Evolutionary conservation across 1,140 invertebrate species (phyloP), one percentile per base, ranked within the genome.

Genomic region (Drosophila nikananu): DNA sequence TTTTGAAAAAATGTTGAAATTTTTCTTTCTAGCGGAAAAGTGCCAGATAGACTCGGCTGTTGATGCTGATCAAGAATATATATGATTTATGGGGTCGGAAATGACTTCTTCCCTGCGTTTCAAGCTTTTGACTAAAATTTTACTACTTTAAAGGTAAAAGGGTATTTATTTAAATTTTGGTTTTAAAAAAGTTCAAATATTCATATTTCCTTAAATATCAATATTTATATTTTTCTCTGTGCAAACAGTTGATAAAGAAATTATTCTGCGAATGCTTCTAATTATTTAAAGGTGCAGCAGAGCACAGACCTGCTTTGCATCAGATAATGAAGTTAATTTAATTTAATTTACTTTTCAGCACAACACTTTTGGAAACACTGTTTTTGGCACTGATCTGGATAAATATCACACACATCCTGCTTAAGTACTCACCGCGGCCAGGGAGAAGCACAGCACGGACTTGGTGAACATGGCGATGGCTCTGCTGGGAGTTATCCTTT

Each of bases 361-460:
- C 67, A 46, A 44, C 23, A 72, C 51, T 71, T 44, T 58, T 21
- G 25, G 32, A 15, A n/a, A 39, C 59, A 77, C 39, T 23, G 17
- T 25, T 37, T 39, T 60, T 0, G 25, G 3, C 70, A 74, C 74
- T 58, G 19, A 37, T 58, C 71, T 80, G 59, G 63, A 83, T 59
- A 15, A 37, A 9, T 15, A 3, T 44, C 25, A 49, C 21, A 37
- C 17, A 42, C 17, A 39, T 81, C 68, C 74, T 71, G 68, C 32
- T 62, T 13, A 9, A 19, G n/a, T 77, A 74, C 73, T 92, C 71
- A 92, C 91, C 91, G 86, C 91, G 66, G 89, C 72, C 76, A 92
- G 74, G 70, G 49, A 72, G 74, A 91, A 62, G 67, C 72, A 72
- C 49, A 91, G 41, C 57, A 92, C 64, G 1, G 80, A 64, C 75